phyloP scores from a whole-genome alignment of 2,113 vertebrate species.

The Brevimyrus niger region DNA sequence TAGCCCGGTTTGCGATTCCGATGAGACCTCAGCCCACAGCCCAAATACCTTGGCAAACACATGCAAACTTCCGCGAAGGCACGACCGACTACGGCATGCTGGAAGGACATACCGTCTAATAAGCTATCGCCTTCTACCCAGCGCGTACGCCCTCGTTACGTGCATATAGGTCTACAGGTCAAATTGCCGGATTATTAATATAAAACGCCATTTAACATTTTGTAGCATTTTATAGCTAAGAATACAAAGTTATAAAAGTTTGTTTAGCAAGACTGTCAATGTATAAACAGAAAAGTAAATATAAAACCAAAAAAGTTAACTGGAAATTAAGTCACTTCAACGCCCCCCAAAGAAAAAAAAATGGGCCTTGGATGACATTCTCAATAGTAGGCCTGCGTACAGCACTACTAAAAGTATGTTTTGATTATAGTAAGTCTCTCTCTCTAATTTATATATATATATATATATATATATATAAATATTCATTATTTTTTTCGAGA shows the following conservation, averaged over 20 bases:
- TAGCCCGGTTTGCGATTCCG: background rate
- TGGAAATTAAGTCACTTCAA: no score
- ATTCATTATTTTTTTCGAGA: background rate
- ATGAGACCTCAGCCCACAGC: background rate
- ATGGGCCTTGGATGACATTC: no score
- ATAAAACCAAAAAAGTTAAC: background rate
- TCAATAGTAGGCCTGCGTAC: background rate
- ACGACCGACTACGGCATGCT: conserved; percentile 30
- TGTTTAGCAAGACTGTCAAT: background rate
- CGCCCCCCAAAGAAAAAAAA: no score
- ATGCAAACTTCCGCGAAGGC: conserved; percentile 35
- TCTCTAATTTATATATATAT: no score
- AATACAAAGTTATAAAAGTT: background rate
- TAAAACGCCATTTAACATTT: background rate
- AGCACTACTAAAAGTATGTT: background rate
- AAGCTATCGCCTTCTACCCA: background rate
- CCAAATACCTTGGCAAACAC: background rate
- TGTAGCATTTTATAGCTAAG: background rate
- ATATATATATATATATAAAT: no score
- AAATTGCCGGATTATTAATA: background rate
- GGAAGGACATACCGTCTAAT: background rate
- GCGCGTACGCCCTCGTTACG: background rate
- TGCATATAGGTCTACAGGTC: background rate
- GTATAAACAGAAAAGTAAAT: background rate
- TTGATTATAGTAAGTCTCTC: background rate